Base-by-base conservation (phyloP, 1,140 invertebrate genomes). In the Phthorimaea operculella region DNA sequence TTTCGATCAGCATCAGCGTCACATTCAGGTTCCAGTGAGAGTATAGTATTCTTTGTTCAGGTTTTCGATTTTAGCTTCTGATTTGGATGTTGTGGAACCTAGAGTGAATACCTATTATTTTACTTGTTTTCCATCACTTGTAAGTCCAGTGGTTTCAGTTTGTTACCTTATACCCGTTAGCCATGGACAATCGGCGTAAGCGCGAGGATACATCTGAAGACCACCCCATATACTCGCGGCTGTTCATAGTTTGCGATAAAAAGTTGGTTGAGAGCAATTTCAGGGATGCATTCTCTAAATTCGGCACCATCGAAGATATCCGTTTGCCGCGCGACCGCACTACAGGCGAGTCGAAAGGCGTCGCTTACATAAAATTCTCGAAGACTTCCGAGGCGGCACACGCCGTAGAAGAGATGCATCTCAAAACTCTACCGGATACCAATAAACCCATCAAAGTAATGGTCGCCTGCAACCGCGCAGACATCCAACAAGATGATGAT, bases 161-260 rank as follows among this genome's bases (percentile, higher is more conserved):
- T 28, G 21, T 28, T 28, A 28, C 6, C 21, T 28, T 4, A 2
- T 28, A 28, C 21, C 2, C 21, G 6, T 28, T 28, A 9, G 55
- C 15, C 58, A 70, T 74, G 69, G 68, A 73, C 42, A 33, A 59
- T 51, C 48, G 51, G 10, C 49, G 56, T 50, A 63, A 57, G 54
- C 60, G 70, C 44, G 69, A 70, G 7, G 72, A 74, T 11, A 48
- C 53, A 36, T 59, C 62, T 21, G 64, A 68, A 16, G 73, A 77
- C 57, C 21, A 42, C 21, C 77, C 83, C n/a, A 67, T 70, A 5
- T 81, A 79, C 62, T 83, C 81, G 15, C 70, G 83, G 57, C 85
- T 97, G 11, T 97, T 97, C 79, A 91, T 97, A 62, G 90, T 97
- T 54, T 94, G 93, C 66, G 92, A 92, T 53, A 94, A 94, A 82